phyloP scores from a whole-genome alignment of 2,797 vertebrate genomes.

The Crenichthys baileyi region DNA sequence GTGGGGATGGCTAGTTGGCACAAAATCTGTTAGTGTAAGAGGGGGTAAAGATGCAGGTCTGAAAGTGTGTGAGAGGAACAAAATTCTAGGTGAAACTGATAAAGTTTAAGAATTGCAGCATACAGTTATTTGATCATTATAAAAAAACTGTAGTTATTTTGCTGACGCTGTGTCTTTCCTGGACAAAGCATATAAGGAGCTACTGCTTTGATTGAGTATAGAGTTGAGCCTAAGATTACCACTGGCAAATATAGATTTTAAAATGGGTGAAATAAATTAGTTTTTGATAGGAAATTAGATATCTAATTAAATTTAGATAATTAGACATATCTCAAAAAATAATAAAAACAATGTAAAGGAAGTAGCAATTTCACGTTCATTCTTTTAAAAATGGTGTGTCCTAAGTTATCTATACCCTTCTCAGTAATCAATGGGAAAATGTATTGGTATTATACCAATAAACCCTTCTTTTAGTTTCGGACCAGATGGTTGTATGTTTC shows the following conservation, averaged over 20 bases:
- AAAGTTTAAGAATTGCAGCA: no score
- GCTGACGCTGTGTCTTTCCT: neutral
- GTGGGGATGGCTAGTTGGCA: no score
- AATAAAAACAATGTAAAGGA: neutral
- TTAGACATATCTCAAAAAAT: neutral
- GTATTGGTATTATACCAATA: no score
- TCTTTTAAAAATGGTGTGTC: neutral
- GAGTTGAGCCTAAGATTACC: neutral
- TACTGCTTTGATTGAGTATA: neutral
- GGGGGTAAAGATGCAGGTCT: no score
- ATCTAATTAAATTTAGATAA: neutral
- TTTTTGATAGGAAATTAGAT: neutral
- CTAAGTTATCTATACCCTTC: neutral
- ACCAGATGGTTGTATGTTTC: no score
- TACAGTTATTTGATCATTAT: neutral
- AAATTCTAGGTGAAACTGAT: no score
- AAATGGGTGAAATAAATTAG: neutral
- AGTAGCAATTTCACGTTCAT: neutral
- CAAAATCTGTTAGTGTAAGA: no score
- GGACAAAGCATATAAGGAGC: neutral
- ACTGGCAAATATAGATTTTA: neutral
- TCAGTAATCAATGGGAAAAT: no score
- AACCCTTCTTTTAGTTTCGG: no score
- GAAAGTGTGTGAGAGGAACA: no score
- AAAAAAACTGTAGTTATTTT: neutral